Evolutionary conservation across 2,888 invertebrate genomes (phyloP).

Genomic region (Eugnorisma glareosa): DNA sequence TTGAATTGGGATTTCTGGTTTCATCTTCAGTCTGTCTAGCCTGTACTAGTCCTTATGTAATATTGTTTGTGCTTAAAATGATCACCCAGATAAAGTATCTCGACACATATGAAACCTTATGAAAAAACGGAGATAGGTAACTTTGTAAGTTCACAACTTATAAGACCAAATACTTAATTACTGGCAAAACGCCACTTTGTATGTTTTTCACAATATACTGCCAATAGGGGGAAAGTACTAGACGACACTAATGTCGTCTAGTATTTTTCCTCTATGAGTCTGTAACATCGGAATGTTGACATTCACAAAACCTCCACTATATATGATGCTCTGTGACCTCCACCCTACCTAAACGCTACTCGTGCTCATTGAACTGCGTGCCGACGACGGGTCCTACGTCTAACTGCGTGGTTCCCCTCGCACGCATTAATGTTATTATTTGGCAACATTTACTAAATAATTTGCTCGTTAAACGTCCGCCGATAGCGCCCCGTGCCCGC

Average conservation of each 20-base stretch:
- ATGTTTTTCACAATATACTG: background rate
- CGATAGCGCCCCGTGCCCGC: constrained; percentile 80
- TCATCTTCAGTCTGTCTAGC: too few species aligned
- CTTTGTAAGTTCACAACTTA: background rate
- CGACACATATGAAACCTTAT: background rate
- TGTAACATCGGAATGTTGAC: background rate
- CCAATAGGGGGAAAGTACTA: too few species aligned
- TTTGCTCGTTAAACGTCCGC: constrained; percentile 89
- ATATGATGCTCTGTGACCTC: too few species aligned
- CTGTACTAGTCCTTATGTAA: background rate
- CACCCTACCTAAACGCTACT: constrained; percentile 28
- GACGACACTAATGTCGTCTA: background rate
- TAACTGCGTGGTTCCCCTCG: constrained; percentile 66
- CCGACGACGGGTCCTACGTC: constrained; percentile 31
- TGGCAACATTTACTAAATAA: constrained; percentile 91
- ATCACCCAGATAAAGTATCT: background rate
- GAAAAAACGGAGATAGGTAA: background rate
- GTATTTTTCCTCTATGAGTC: background rate
- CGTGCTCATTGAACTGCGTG: constrained; percentile 44
- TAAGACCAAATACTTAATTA: background rate
- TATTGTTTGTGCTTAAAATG: background rate
- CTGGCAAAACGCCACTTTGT: background rate
- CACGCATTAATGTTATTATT: constrained; percentile 89
- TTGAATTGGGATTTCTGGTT: background rate
- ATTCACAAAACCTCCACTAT: background rate